These are phyloP conservation scores for Cerastis rubricosa DNA, from an alignment of 2,888 invertebrate species.

Conservation along the genomic window DNA sequence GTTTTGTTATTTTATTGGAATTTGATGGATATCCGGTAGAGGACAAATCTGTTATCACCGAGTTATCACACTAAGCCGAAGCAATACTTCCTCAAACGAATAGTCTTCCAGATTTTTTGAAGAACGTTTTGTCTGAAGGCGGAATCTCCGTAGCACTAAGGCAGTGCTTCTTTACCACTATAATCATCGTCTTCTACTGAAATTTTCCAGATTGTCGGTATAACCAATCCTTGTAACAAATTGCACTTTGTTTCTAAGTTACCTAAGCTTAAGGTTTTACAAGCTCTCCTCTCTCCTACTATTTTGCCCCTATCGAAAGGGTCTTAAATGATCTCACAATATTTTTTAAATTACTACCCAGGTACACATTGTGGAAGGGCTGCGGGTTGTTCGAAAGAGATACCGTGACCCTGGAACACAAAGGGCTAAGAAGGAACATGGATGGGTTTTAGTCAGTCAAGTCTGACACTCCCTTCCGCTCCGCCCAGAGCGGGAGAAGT, in stretches of 20 bases:
- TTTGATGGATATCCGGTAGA: background rate
- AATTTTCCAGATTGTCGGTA: background rate
- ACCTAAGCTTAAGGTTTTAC: background rate
- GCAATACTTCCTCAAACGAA: background rate
- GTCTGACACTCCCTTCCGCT: no score
- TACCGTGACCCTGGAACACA: no score
- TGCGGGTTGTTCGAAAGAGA: no score
- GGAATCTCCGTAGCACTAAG: no score
- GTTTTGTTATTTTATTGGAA: slow-evolving; percentile 12
- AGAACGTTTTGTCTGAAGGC: no score
- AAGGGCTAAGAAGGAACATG: no score
- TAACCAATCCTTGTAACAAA: background rate
- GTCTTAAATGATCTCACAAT: background rate
- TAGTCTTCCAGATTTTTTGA: background rate
- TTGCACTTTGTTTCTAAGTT: background rate
- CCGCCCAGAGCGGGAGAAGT: no score
- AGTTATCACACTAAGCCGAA: background rate
- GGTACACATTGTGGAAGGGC: background rate
- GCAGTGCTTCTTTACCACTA: background rate
- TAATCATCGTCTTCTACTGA: background rate
- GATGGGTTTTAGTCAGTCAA: no score
- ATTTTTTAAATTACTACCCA: background rate
- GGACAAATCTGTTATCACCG: background rate
- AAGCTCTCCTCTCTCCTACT: background rate
- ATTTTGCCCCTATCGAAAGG: background rate